Conservation (phyloP, 2,888 invertebrate species). For the Brenthis daphne region DNA sequence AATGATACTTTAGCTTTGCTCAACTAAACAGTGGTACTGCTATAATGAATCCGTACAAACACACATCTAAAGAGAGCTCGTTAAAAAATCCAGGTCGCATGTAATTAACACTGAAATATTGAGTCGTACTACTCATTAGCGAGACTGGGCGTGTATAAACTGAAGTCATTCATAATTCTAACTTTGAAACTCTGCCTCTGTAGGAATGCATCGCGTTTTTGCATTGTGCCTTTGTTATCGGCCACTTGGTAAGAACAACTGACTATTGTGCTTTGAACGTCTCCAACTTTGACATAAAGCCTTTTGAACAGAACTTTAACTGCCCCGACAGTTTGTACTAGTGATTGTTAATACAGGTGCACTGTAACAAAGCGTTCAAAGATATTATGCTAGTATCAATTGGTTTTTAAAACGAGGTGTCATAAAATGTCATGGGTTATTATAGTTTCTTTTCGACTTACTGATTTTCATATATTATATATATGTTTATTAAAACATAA, state of each 20-base stretch:
- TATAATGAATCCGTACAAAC: slow-evolving; percentile 10
- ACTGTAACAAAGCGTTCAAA: slow-evolving; percentile 11
- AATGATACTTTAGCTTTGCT: neutral
- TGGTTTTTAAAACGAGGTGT: too few species aligned
- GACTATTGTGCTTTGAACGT: slow-evolving; percentile 31
- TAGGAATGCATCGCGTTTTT: slow-evolving; percentile 21
- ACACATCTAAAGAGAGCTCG: slow-evolving; percentile 22
- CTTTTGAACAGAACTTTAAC: slow-evolving; percentile 28
- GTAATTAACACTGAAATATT: slow-evolving; percentile 32
- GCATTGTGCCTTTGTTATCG: slow-evolving; percentile 27
- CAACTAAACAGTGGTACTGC: neutral
- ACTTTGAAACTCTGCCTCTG: slow-evolving; percentile 26
- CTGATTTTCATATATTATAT: too few species aligned
- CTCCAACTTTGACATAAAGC: slow-evolving; percentile 28
- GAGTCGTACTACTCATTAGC: slow-evolving; percentile 29
- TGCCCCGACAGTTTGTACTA: slow-evolving; percentile 19
- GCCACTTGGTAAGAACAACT: slow-evolving; percentile 25
- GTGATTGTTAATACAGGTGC: slow-evolving; percentile 23
- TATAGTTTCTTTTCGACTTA: too few species aligned
- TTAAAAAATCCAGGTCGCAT: slow-evolving; percentile 30
- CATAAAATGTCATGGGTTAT: too few species aligned
- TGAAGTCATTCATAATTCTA: slow-evolving; percentile 27
- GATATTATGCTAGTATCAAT: slow-evolving; percentile 10
- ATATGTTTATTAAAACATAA: too few species aligned
- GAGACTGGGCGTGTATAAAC: slow-evolving; percentile 9